phyloP scores from a whole-genome alignment of 2,888 invertebrate genomes.

The Dusona sp. region DNA sequence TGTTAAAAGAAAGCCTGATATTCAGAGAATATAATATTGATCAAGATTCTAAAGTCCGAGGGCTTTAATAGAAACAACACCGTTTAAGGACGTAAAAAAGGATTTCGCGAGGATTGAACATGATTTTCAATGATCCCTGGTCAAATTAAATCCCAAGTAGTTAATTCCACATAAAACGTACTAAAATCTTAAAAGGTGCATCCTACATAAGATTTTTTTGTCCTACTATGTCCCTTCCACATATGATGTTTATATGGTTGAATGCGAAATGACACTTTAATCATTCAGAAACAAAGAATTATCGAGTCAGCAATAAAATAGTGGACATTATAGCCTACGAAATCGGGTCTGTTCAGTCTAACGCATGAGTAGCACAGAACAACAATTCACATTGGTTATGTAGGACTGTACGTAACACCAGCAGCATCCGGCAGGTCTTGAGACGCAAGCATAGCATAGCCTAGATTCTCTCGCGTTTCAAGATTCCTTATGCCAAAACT shows the following conservation, averaged over 20 bases:
- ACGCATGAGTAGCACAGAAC: slow-evolving; percentile 52
- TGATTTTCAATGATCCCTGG: background rate
- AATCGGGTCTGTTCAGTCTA: slow-evolving; percentile 48
- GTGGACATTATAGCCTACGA: slow-evolving; percentile 29
- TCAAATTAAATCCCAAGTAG: background rate
- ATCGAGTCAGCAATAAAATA: slow-evolving; percentile 21
- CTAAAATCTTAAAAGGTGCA: background rate
- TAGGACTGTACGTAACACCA: slow-evolving; percentile 48
- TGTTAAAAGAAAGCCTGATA: background rate
- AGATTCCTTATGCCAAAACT: slow-evolving; percentile 69
- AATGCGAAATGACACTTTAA: slow-evolving; percentile 30
- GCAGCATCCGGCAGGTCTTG: slow-evolving; percentile 57
- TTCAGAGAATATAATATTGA: background rate
- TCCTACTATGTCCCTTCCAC: background rate
- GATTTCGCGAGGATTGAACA: background rate
- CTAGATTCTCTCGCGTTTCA: slow-evolving; percentile 55
- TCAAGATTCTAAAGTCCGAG: background rate
- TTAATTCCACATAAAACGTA: background rate
- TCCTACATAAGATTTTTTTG: background rate
- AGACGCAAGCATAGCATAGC: slow-evolving; percentile 43
- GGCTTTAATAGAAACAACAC: background rate
- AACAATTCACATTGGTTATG: slow-evolving; percentile 57
- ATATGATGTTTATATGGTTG: slow-evolving; percentile 4
- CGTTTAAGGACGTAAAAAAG: background rate
- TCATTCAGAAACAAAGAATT: slow-evolving; percentile 28